Evolutionary conservation across 2,797 vertebrate species (phyloP), one percentile per base, ranked within the genome.

Genomic region (Microchirus variegatus): DNA sequence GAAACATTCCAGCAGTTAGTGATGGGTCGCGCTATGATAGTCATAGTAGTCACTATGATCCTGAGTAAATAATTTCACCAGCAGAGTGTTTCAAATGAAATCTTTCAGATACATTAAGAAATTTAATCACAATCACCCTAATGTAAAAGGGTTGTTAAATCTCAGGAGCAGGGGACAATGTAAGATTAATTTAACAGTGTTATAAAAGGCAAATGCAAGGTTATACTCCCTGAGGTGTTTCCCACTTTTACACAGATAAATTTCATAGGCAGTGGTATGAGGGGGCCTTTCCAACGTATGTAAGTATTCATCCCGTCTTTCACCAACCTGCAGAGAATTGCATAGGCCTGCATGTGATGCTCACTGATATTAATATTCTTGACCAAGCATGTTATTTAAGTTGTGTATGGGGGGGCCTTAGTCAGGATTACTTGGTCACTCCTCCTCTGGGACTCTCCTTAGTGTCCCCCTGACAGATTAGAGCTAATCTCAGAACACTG

Each of bases 401-500:
- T 31, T 31, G 7, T 31, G 48, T 73, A 45, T 65, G n/a, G 59
- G 71, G 63, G 60, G 63, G 57, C 47, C 44, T 86, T 84, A 76
- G 70, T 58, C 22, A 48, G 84, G 82, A 88, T 89, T 87, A 86
- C 43, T 48, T 46, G 61, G 69, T 78, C 68, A 73, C 55, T 77
- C 56, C 65, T 77, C 56, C 65, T 72, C 53, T 74, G 56, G 62
- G 71, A 78, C 84, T 79, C 64, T 70, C 54, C 36, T 38, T 44
- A 46, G 76, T 82, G 70, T 31, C 58, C 48, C 59, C 37, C 40
- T 72, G 55, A 69, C 80, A 82, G 84, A 87, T 88, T 88, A 87
- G 40, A 77, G 75, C 64, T 87, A 83, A 90, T 89, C 88, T 83
- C 54, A 47, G 55, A 74, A 58, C 70, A 53, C 37, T 70, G 56